Evolutionary conservation across 1,140 invertebrate genomes (phyloP).

Genomic region (Choristoneura fumiferana): DNA sequence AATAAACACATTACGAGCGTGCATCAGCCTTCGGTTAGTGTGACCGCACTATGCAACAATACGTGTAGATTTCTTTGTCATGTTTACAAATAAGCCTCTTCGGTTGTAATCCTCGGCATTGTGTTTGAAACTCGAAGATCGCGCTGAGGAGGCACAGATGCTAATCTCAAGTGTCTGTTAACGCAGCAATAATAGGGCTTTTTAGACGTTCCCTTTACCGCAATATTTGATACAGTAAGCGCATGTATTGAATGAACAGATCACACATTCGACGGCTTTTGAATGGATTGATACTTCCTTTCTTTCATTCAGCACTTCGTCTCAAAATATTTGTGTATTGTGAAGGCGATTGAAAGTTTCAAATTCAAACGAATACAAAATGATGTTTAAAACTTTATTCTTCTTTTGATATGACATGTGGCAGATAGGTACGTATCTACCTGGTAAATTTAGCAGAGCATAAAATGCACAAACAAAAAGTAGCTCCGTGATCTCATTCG

Average conservation of each 20-base stretch:
- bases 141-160: conserved; percentile 67
- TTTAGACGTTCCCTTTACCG: conserved; percentile 60
- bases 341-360: conserved; percentile 5
- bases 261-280: conserved; percentile 48
- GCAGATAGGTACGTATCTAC: not conserved
- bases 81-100: conserved; percentile 78
- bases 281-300: conserved; percentile 60
- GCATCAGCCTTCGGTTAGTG: conserved; percentile 39
- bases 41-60: conserved; percentile 53
- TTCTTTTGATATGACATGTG: not conserved
- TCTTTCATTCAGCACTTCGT: conserved; percentile 24
- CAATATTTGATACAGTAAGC: conserved; percentile 45
- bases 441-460: too few species aligned
- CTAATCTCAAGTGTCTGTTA: conserved; percentile 78
- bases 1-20: conserved; percentile 65
- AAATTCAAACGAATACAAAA: not conserved
- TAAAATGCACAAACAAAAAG: not conserved
- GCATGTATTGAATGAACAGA: conserved; percentile 53
- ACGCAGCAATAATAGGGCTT: conserved; percentile 68
- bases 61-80: conserved; percentile 54
- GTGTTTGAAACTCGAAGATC: conserved; percentile 63
- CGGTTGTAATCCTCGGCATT: conserved; percentile 66
- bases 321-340: conserved; percentile 23
- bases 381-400: not conserved
- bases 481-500: conserved; percentile 26